Evolutionary conservation across 2,888 invertebrate species (phyloP), one percentile per base, ranked within the genome.

Genomic region (Leucophora obtusa): DNA sequence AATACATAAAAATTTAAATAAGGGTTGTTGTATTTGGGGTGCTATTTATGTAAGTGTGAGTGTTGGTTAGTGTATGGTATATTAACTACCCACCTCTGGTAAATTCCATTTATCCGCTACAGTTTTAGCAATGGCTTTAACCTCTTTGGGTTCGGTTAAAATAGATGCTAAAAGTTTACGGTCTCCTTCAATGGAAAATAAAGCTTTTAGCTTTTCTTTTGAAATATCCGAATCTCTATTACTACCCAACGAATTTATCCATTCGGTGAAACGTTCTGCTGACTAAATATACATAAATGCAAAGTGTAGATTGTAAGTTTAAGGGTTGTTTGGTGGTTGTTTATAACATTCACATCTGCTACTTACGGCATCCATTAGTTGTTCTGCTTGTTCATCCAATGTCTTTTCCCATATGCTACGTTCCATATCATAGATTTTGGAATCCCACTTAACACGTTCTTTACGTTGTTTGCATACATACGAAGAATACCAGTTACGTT

Each of bases 321-420:
- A 38, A 38, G 38, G 38, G 2, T 11, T 15, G 5, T 17, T 58
- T 50, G 8, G 38, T 38, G 8, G 38, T 38, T 24, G 38, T 38
- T 24, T 74, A 24, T 62, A 5, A 15, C n/a, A 0, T 10, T 54
- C 56, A n/a, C 9, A 50, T 1, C 0, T 47, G n/a, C 2, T 28
- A 83, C 86, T 84, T 69, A 90, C 90, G 35, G 88, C 86, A 82
- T 90, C 89, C 88, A 91, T 91, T 0, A 90, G 80, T 51, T 88
- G 85, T 63, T 90, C 89, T 0, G 90, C 90, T 71, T 90, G 90
- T 50, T 91, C 90, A 33, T 89, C 90, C 0, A 90, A 75, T 0
- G 87, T 84, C 28, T 87, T 87, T 28, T 87, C 86, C 69, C 82
- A 82, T 15, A 87, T 85, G 53, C 79, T 83, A 9, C 82, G 82